Evolutionary conservation across 2,888 invertebrate species (phyloP).

Genomic region (Cryptocephalus primarius): DNA sequence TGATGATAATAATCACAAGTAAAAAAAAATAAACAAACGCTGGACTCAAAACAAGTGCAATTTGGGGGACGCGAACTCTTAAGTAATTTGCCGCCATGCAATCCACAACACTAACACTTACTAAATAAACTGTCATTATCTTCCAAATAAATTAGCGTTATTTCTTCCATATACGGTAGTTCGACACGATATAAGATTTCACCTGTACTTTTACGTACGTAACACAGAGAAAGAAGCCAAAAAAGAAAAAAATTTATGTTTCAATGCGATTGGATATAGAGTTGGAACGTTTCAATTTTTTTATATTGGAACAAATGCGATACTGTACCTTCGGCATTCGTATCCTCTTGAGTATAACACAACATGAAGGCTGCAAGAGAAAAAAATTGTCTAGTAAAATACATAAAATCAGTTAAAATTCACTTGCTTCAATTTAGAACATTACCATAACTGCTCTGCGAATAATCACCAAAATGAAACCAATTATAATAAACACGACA

Average conservation of each 20-base stretch:
- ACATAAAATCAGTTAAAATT: neutral
- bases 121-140: conserved; percentile 55
- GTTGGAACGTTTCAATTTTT: neutral
- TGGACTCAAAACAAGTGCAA: conserved; percentile 17
- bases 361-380: conserved; percentile 86
- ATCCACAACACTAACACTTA: conserved; percentile 58
- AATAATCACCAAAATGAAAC: too few relatives aligned
- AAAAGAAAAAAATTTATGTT: conserved; percentile 36
- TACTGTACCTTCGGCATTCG: conserved; percentile 75
- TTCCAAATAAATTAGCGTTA: conserved; percentile 89
- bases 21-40: neutral
- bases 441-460: neutral
- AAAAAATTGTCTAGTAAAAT: conserved; percentile 17
- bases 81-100: conserved; percentile 34
- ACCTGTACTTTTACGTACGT: conserved; percentile 46
- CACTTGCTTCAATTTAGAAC: neutral
- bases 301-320: conserved; percentile 7
- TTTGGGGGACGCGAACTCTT: conserved; percentile 15
- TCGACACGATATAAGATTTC: conserved; percentile 90
- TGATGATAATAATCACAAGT: neutral
- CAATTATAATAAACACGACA: too few relatives aligned
- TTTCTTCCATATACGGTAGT: conserved; percentile 89
- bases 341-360: conserved; percentile 88
- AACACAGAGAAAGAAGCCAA: conserved; percentile 43
- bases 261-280: conserved; percentile 10